Conservation (phyloP, 2,888 invertebrate species). For the Itoplectis maculator region DNA sequence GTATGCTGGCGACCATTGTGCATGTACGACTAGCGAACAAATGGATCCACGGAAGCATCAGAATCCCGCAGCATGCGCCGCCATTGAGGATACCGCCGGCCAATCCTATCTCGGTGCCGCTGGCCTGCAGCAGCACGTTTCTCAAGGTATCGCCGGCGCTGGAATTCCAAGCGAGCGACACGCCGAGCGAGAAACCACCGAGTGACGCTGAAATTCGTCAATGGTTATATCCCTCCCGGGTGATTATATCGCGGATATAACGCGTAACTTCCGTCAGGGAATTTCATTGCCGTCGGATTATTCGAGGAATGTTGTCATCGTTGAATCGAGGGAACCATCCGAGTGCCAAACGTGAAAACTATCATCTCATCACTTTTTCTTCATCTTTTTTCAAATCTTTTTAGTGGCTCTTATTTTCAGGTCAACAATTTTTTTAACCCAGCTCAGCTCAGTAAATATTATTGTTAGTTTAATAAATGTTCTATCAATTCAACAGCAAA, state of each 20-base stretch:
- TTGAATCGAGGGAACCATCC: too few relatives aligned
- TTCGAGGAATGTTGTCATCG: not conserved
- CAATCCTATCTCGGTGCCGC: conserved; percentile 73
- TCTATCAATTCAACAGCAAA: too few relatives aligned
- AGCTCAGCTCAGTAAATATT: too few relatives aligned
- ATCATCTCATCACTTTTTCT: too few relatives aligned
- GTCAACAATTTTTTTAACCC: too few relatives aligned
- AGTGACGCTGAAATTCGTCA: conserved; percentile 76
- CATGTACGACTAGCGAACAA: conserved; percentile 70
- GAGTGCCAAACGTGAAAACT: too few relatives aligned
- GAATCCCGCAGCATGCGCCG: conserved; percentile 75
- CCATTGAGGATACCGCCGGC: conserved; percentile 75
- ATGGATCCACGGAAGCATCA: conserved; percentile 73
- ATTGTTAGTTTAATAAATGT: too few relatives aligned
- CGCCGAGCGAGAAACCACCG: conserved; percentile 79
- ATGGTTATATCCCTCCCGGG: conserved; percentile 41
- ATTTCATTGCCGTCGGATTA: not conserved
- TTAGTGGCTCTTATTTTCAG: too few relatives aligned
- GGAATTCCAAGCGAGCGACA: conserved; percentile 81
- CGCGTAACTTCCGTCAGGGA: not conserved
- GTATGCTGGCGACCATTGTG: conserved; percentile 73
- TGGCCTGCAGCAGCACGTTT: conserved; percentile 72
- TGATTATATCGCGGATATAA: not conserved
- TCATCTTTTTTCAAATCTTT: too few relatives aligned
- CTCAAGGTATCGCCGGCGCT: conserved; percentile 73